Conservation (phyloP, 1,140 invertebrate species). For the Lithobius niger region DNA sequence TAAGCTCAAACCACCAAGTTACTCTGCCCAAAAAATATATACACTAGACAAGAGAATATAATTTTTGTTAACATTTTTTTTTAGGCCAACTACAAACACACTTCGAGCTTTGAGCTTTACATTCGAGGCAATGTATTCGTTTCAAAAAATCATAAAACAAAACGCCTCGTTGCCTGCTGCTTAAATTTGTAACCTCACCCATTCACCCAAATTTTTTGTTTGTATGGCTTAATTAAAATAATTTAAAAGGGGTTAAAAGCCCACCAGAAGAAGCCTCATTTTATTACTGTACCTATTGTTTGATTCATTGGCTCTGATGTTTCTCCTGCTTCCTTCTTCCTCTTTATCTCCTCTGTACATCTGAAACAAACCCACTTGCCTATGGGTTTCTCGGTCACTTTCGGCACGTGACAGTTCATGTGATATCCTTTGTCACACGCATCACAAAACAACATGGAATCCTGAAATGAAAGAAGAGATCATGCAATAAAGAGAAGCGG, state of each 20-base stretch:
- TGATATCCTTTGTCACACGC: constrained; percentile 71
- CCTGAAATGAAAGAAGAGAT: constrained; percentile 41
- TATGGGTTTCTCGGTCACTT: constrained; percentile 21
- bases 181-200: too few relatives aligned
- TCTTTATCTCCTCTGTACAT: constrained; percentile 13
- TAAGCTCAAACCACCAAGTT: too few relatives aligned
- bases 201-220: too few relatives aligned
- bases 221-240: too few relatives aligned
- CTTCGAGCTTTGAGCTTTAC: too few relatives aligned
- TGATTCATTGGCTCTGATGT: not conserved
- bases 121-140: too few relatives aligned
- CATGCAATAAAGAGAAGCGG: constrained; percentile 12
- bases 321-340: constrained; percentile 7
- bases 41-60: too few relatives aligned
- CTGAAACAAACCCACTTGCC: constrained; percentile 22
- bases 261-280: not conserved
- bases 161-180: too few relatives aligned
- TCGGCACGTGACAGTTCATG: constrained; percentile 49
- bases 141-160: too few relatives aligned
- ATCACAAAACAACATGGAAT: constrained; percentile 56
- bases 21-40: too few relatives aligned
- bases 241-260: not conserved
- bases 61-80: too few relatives aligned
- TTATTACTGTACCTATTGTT: not conserved
- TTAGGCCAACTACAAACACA: too few relatives aligned